Conservation (phyloP, 2,888 invertebrate genomes). For the Polyommatus icarus region DNA sequence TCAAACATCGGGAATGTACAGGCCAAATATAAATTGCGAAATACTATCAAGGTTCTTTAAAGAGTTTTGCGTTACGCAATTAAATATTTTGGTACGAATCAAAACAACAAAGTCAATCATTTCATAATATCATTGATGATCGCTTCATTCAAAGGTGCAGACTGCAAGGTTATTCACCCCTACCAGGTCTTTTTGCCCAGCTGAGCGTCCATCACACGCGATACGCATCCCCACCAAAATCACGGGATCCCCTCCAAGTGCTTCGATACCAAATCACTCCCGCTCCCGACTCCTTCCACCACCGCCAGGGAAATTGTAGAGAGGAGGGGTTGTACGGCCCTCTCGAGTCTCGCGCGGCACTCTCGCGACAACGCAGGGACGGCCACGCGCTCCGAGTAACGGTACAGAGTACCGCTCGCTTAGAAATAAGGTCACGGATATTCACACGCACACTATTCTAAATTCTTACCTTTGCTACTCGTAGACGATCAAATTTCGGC, state of each 20-base stretch:
- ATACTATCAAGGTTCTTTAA: neutral
- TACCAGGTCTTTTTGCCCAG: slow-evolving; percentile 70
- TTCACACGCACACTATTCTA: slow-evolving; percentile 44
- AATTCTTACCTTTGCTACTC: slow-evolving; percentile 24
- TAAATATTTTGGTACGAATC: slow-evolving; percentile 49
- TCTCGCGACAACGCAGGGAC: slow-evolving; percentile 58
- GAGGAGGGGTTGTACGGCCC: slow-evolving; percentile 74
- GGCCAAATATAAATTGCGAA: neutral
- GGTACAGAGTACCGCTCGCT: slow-evolving; percentile 73
- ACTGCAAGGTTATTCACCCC: slow-evolving; percentile 77
- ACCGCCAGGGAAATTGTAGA: slow-evolving; percentile 69
- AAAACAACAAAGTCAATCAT: slow-evolving; percentile 24
- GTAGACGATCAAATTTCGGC: neutral
- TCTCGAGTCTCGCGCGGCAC: slow-evolving; percentile 64
- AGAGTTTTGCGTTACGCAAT: slow-evolving; percentile 59
- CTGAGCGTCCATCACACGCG: slow-evolving; percentile 64
- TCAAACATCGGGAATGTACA: neutral
- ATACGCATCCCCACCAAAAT: slow-evolving; percentile 77
- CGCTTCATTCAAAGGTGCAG: slow-evolving; percentile 57
- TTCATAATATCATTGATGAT: neutral
- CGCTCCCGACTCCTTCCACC: slow-evolving; percentile 78
- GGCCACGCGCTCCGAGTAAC: slow-evolving; percentile 75
- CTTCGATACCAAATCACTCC: slow-evolving; percentile 74
- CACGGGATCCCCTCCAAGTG: slow-evolving; percentile 79
- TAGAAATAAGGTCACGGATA: slow-evolving; percentile 76